phyloP scores from a whole-genome alignment of 2,113 vertebrate genomes.

The Stercorarius parasiticus region DNA sequence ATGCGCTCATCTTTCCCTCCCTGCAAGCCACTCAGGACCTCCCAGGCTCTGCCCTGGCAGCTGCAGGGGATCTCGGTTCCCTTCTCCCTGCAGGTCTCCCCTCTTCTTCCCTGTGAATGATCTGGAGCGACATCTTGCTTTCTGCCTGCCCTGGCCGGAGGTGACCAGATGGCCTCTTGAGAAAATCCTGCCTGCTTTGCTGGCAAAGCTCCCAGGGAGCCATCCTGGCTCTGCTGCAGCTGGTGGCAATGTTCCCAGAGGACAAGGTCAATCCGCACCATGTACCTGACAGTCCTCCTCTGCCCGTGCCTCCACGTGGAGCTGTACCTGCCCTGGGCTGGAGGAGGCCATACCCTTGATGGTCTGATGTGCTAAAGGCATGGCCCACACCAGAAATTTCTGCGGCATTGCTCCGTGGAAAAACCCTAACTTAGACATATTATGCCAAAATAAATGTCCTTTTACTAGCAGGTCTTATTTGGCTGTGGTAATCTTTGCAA shows the following conservation, averaged over 20 bases:
- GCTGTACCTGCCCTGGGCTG: background rate
- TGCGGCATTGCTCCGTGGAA: background rate
- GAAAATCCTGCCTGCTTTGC: background rate
- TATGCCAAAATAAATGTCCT: background rate
- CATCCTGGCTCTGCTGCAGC: background rate
- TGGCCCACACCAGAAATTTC: background rate
- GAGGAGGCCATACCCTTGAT: too few species aligned
- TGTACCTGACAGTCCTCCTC: background rate
- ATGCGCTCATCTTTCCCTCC: background rate
- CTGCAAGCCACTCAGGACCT: background rate
- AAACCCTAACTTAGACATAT: accelerated
- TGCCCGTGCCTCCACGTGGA: accelerated
- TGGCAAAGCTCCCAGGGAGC: background rate
- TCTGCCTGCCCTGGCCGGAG: background rate
- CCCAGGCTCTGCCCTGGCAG: background rate
- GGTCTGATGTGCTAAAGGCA: background rate
- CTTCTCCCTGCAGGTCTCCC: background rate
- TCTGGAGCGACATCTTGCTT: background rate
- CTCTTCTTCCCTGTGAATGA: accelerated
- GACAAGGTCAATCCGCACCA: background rate
- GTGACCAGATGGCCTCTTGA: background rate
- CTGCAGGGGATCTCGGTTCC: background rate
- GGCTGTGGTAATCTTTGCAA: background rate
- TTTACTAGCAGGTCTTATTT: background rate
- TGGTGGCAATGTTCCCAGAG: background rate